Evolutionary conservation across 2,888 invertebrate genomes (phyloP), one percentile per base, ranked within the genome.

Genomic region (Mesorhabditis sp.): DNA sequence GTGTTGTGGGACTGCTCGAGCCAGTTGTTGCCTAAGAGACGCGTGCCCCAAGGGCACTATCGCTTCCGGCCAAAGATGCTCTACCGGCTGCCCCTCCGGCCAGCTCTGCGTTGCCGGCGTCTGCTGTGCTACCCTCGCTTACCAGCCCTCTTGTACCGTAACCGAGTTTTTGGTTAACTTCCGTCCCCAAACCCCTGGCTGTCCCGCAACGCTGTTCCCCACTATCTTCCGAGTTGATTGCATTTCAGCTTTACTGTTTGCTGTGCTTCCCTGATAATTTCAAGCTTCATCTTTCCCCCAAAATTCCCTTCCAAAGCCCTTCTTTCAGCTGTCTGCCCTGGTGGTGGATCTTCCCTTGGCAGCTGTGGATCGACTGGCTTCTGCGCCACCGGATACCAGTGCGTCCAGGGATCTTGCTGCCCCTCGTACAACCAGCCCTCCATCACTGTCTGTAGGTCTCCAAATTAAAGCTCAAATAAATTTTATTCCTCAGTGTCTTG

Each of bases 361-460:
- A 72, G 74, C 58, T 83, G 83, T 74, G 70, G 71, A 66, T 75
- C 71, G 67, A 78, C 81, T 41, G 78, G 78, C 67, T 78, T 78
- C 65, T 80, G 82, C 73, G 73, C 80, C 71, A 76, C 80, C 65
- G 82, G 82, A 64, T 82, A 80, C 76, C 69, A 74, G 42, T 82
- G 82, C 74, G 70, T 79, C 67, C 79, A 79, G 68, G 74, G 74
- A 67, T 71, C 69, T 65, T 80, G 80, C 73, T 80, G 80, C 69
- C 80, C 80, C 58, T 75, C 75, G 4, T 77, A 79, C 71, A 68
- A 70, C 65, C 72, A 74, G 13, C 75, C 76, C 45, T 71, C 73
- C 67, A 72, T 78, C 70, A 67, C 73, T 13, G 72, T 76, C 62
- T 77, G 78, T 78, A 62, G 73, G 76, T 74, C 45, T 62, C 62